Base-by-base conservation (phyloP, 2,888 invertebrate genomes). In the Diarsia mendica region DNA sequence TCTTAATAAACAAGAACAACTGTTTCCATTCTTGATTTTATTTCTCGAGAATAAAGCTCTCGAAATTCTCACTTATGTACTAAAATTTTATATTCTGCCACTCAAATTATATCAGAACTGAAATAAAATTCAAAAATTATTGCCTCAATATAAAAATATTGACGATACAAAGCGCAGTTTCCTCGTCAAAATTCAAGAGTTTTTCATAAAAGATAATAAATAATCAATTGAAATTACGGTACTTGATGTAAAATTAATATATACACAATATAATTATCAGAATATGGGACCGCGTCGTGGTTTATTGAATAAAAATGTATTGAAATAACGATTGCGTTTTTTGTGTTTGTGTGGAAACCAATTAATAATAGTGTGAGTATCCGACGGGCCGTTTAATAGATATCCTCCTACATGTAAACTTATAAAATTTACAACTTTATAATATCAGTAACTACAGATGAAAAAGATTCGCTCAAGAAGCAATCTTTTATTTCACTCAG, bases 61-160 rank as follows among this genome's bases (percentile, higher is more conserved):
- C 28, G 46, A 46, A 63, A 51, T 73, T 23, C 49, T 33, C 74
- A 46, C 44, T 67, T 28, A 39, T 8, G 39, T 39, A 74, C 61
- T 58, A 28, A 80, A 63, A 63, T 67, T 80, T 79, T 74, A 78
- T 67, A 49, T 49, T 44, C 23, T 13, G 18, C 77, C 48, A 53
- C 60, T 67, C 44, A 58, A 80, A 74, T 63, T 49, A 51, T 67
- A 67, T 58, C 23, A 33, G 23, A 49, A 51, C 23, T 0, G 15
- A 55, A 79, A 74, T 80, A 80, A 67, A 78, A 73, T 46, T 67
- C 51, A 33, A 63, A 79, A 63, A 73, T 74, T 20, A 67, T 63
- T 23, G 44, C 46, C 39, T 0, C 4, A 9, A 10, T 66, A 55
- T 72, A 79, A 79, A 58, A 79, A 78, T 79, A 67, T 51, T 13